A percentile compares a stretch with the other conserved stretches of the same genome.
Conservation (phyloP, 2,113 vertebrate species). For the Siniperca knerii region DNA sequence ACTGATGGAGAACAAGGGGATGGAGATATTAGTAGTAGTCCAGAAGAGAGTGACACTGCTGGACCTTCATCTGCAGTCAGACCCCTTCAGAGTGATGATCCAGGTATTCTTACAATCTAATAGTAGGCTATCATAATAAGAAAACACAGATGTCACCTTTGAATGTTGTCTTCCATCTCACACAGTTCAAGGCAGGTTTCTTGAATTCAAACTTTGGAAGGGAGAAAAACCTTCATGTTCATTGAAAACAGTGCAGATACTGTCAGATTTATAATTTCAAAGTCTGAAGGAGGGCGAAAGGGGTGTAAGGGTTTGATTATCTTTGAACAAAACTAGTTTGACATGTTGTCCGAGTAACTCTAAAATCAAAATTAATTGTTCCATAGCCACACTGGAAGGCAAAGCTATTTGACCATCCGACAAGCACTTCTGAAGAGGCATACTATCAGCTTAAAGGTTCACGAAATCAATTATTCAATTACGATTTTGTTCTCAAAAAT, state of each 20-base stretch:
- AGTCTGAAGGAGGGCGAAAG: not conserved
- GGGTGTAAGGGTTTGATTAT: not conserved
- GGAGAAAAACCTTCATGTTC: not conserved
- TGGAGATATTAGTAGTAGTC: conserved; percentile 77
- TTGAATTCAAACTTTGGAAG: not conserved
- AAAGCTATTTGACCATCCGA: too few species aligned
- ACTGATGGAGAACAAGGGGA: conserved; percentile 84
- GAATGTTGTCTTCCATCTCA: not conserved
- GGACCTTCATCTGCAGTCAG: conserved; percentile 75
- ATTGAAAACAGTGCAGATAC: not conserved
- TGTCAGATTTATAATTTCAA: not conserved
- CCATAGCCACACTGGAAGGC: not conserved
- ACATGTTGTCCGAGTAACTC: not conserved
- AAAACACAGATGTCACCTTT: not conserved
- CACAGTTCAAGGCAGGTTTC: not conserved
- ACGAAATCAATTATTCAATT: not conserved
- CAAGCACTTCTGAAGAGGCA: too few species aligned
- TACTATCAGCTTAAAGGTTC: too few species aligned
- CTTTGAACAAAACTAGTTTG: not conserved
- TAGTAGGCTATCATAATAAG: not conserved
- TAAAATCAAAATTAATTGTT: not conserved
- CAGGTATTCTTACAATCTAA: conserved; percentile 70
- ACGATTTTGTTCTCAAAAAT: not conserved
- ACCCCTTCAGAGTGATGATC: conserved; percentile 82
- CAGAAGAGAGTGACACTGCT: conserved; percentile 77